Evolutionary conservation across 2,888 invertebrate species (phyloP).

Genomic region (Dione vanillae): DNA sequence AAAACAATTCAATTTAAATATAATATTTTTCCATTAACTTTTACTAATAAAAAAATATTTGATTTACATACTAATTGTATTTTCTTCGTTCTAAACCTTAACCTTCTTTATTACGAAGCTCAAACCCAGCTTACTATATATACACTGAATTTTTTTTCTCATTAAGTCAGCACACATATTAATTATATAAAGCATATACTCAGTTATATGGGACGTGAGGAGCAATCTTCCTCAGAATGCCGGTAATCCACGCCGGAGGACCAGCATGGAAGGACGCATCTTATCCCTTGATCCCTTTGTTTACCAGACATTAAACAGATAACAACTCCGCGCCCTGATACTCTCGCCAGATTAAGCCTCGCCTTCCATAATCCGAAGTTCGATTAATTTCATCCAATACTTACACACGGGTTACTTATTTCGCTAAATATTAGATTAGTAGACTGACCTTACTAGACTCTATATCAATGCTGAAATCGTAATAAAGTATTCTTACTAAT

Average conservation of each 20-base stretch:
- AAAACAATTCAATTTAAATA: too few relatives aligned
- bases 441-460: conserved; percentile 18
- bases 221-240: conserved; percentile 72
- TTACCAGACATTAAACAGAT: conserved; percentile 86
- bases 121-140: neutral
- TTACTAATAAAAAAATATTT: too few relatives aligned
- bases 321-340: conserved; percentile 83
- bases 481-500: too few relatives aligned
- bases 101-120: neutral
- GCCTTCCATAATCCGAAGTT: conserved; percentile 80
- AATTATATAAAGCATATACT: conserved; percentile 40
- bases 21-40: too few relatives aligned
- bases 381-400: conserved; percentile 84
- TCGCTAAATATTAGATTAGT: conserved; percentile 49
- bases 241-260: conserved; percentile 80
- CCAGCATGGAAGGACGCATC: conserved; percentile 82
- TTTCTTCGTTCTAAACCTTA: too few relatives aligned
- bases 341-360: conserved; percentile 80
- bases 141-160: conserved; percentile 1
- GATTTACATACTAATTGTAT: too few relatives aligned
- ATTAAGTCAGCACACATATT: conserved; percentile 27
- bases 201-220: conserved; percentile 62
- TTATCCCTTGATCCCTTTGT: conserved; percentile 85
- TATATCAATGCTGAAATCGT: neutral
- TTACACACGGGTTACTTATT: conserved; percentile 66